phyloP scores from a whole-genome alignment of 1,140 invertebrate species.

The Zaprionus kolodkinae region DNA sequence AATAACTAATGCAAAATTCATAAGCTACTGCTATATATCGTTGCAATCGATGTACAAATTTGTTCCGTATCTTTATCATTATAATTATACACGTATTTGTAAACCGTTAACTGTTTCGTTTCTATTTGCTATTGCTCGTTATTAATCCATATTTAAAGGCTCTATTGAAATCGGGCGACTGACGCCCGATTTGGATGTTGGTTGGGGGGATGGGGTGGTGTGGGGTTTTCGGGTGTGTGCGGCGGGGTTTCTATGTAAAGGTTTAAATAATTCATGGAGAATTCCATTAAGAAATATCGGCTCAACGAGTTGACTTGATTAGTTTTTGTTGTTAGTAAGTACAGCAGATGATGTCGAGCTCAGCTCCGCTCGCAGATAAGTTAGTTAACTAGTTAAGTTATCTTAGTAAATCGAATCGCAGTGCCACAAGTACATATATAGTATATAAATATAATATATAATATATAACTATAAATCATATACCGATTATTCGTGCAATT shows the following conservation, averaged over 20 bases:
- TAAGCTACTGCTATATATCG: conserved; percentile 14
- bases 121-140: conserved; percentile 42
- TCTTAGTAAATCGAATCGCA: conserved; percentile 23
- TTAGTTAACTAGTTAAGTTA: conserved; percentile 33
- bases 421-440: conserved; percentile 23
- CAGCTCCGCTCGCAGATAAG: conserved; percentile 47
- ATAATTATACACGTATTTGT: conserved; percentile 27
- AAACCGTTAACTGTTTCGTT: conserved; percentile 43
- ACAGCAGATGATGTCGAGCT: neutral
- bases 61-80: conserved; percentile 14
- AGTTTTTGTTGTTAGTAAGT: conserved; percentile 7
- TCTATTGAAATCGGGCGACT: conserved; percentile 7
- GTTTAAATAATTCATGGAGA: neutral
- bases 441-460: conserved; percentile 6
- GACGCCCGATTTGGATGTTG: neutral
- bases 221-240: neutral
- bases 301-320: conserved; percentile 1
- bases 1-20: conserved; percentile 5
- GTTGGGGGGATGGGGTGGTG: neutral
- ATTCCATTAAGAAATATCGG: neutral
- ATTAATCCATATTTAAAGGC: conserved; percentile 7
- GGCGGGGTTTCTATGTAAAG: neutral
- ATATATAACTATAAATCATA: conserved; percentile 27
- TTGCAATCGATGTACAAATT: conserved; percentile 33
- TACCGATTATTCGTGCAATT: conserved; percentile 18